These are phyloP conservation scores for Tetranychus truncatus DNA, from an alignment of 2,888 invertebrate genomes.

Conservation along the genomic window DNA sequence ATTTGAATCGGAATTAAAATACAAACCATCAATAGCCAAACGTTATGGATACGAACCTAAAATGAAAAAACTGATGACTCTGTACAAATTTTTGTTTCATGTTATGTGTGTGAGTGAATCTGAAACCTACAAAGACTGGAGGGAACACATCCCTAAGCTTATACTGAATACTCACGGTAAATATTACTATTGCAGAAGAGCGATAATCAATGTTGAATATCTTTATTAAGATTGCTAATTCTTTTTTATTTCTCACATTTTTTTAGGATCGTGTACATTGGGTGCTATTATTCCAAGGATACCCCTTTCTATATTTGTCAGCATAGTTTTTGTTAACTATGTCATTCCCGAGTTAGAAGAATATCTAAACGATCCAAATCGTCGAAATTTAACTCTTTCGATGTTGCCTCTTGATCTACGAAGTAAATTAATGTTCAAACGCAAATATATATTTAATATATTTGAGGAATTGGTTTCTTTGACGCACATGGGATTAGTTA, in stretches of 20 bases:
- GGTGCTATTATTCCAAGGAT: constrained; percentile 49
- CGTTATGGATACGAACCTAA: constrained; percentile 41
- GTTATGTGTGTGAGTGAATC: not conserved
- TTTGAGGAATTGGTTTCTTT: constrained; percentile 42
- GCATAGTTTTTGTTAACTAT: constrained; percentile 44
- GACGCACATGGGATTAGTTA: constrained; percentile 44
- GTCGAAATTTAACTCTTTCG: constrained; percentile 44
- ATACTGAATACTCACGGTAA: constrained; percentile 39
- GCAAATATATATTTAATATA: constrained; percentile 43
- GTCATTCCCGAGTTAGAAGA: constrained; percentile 41
- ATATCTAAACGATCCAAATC: constrained; percentile 47
- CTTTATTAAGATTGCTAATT: constrained; percentile 12
- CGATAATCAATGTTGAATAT: not conserved
- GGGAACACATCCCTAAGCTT: constrained; percentile 51
- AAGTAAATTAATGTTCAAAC: constrained; percentile 38
- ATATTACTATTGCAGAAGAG: not conserved
- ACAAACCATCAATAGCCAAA: constrained; percentile 24
- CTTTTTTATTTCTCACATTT: constrained; percentile 19
- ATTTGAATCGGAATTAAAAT: constrained; percentile 9
- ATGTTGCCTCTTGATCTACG: constrained; percentile 40
- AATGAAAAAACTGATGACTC: constrained; percentile 44
- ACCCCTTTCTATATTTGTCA: constrained; percentile 50
- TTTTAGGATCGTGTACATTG: constrained; percentile 47
- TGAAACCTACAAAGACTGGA: constrained; percentile 41
- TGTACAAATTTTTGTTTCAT: constrained; percentile 49